Conservation (phyloP, 37 sponge, comb jelly and placozoan genomes). For the Crambe crambe region DNA sequence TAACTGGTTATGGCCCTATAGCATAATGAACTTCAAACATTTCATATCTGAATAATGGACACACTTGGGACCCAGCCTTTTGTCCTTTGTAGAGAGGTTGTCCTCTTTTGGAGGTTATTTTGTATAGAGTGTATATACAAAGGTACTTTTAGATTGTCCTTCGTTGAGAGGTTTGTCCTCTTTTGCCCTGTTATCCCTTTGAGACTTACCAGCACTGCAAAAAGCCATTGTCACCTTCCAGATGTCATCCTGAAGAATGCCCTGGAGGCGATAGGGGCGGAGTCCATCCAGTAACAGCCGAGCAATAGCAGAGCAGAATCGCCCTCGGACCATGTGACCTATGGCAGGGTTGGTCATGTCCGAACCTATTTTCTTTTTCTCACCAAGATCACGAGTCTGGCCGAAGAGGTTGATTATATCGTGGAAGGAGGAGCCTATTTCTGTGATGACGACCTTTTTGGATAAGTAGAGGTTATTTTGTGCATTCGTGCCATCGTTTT, state of each 20-base stretch:
- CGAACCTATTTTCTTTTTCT: constrained; percentile 54
- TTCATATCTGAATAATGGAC: too few relatives aligned
- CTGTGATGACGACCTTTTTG: constrained; percentile 44
- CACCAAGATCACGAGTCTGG: neutral
- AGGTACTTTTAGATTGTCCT: too few relatives aligned
- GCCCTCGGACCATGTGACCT: constrained; percentile 70
- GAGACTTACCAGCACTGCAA: constrained; percentile 53
- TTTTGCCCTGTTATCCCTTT: neutral
- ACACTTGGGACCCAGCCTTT: too few relatives aligned
- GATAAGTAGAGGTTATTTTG: constrained; percentile 6
- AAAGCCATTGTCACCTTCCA: constrained; percentile 77
- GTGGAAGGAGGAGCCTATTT: constrained; percentile 51
- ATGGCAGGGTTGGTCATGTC: constrained; percentile 62
- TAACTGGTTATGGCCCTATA: too few relatives aligned
- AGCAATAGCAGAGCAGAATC: constrained; percentile 65
- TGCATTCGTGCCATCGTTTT: neutral
- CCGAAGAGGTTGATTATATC: constrained; percentile 41
- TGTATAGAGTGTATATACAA: too few relatives aligned
- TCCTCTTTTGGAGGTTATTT: too few relatives aligned
- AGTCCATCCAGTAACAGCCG: constrained; percentile 69
- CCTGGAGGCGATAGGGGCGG: constrained; percentile 58
- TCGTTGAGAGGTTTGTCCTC: too few relatives aligned
- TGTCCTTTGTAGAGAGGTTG: too few relatives aligned
- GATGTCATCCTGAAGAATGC: constrained; percentile 55
- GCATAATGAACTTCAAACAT: too few relatives aligned